phyloP scores from a whole-genome alignment of 1,140 invertebrate species.

The Mesaphorura yosii region DNA sequence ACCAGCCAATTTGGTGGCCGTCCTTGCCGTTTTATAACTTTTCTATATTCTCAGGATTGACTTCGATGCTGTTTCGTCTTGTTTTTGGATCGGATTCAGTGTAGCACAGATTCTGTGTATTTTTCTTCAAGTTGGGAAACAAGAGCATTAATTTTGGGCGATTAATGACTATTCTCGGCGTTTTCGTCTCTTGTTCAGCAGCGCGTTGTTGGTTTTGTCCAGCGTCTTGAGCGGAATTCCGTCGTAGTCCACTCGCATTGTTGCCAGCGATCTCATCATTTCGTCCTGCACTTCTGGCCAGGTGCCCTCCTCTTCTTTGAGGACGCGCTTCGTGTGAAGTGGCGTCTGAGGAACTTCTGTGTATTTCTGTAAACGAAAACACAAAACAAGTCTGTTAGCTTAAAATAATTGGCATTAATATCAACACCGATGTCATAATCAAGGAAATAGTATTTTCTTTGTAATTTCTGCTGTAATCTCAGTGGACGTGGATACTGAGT shows the following conservation, averaged over 20 bases:
- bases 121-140: no score
- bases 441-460: not conserved
- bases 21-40: no score
- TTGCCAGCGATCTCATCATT: slow-evolving; percentile 90
- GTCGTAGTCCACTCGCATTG: slow-evolving; percentile 93
- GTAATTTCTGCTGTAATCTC: no score
- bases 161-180: slow-evolving; percentile 15
- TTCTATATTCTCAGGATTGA: no score
- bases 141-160: not conserved
- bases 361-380: slow-evolving; percentile 54
- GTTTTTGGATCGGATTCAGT: no score
- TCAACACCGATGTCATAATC: slow-evolving; percentile 3
- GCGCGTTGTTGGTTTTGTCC: slow-evolving; percentile 78
- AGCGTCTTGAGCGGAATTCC: slow-evolving; percentile 77
- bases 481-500: no score
- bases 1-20: no score
- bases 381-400: not conserved
- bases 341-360: slow-evolving; percentile 86
- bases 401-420: not conserved
- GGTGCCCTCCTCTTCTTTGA: slow-evolving; percentile 77
- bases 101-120: no score
- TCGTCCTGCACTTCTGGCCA: slow-evolving; percentile 98
- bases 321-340: slow-evolving; percentile 70
- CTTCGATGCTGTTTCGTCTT: no score
- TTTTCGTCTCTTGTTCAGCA: slow-evolving; percentile 74